Base-by-base conservation (phyloP, 1,140 invertebrate genomes). In the Calosoma granatense region DNA sequence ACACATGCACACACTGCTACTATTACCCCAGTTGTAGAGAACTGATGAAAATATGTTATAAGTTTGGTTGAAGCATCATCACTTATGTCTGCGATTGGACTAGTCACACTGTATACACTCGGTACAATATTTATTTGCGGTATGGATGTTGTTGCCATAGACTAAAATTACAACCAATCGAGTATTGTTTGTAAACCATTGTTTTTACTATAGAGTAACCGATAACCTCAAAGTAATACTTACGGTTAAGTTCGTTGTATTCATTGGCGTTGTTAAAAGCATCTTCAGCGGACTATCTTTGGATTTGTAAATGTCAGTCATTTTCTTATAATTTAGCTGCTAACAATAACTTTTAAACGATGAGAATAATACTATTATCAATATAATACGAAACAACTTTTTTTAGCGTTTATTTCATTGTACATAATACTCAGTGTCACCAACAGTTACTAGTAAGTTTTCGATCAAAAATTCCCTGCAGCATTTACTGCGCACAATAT, bases 51-150 rank as follows among this genome's bases (percentile, higher is more conserved):
- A 58, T 74, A 75, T 14, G 57, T 57, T 2, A 65, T 70, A 15
- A 76, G 64, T 62, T 65, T 70, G 53, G 66, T 72, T 11, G 64
- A 60, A 64, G 60, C 69, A 15, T 74, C 73, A 20, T 76, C 73
- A 19, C 63, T 55, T 19, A 36, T 56, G 12, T 74, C 72, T n/a
- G 57, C 53, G n/a, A 26, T 56, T 22, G 60, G 60, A 22, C 60
- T 61, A 12, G 57, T 54, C 36, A 59, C 26, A 30, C 19, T 26
- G 26, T 11, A n/a, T 54, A 26, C 6, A 54, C 15, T 30, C 2
- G 53, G 14, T 21, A 22, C 15, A 20, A 21, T 53, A 17, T 54
- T 9, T 11, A 47, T 47, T 47, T 47, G 41, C 17, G 41, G 41
- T 47, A 47, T 47, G 4, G 15, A 4, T 11, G 41, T 47, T 47